Evolutionary conservation across 2,888 invertebrate species (phyloP).

Genomic region (Drosophila recens): DNA sequence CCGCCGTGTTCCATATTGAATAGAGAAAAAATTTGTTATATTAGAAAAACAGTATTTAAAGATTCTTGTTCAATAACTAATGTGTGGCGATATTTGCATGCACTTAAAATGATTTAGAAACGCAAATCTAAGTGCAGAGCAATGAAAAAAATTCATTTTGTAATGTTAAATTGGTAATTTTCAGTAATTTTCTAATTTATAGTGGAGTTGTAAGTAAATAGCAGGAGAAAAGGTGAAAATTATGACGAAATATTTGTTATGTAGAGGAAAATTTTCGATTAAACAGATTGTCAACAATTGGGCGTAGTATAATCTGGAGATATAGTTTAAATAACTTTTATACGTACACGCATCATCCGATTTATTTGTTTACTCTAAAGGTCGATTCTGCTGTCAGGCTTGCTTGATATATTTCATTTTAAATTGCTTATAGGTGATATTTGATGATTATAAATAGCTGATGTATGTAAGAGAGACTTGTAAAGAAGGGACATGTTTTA

Average conservation of each 20-base stretch:
- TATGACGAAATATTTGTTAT: constrained; percentile 62
- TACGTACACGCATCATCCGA: constrained; percentile 67
- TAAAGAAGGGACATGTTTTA: constrained; percentile 57
- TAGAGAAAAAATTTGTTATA: not conserved
- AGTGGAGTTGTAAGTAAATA: constrained; percentile 48
- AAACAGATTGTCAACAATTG: constrained; percentile 56
- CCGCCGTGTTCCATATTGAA: constrained; percentile 9
- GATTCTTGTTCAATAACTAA: not conserved
- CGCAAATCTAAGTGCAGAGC: constrained; percentile 40
- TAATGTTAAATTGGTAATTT: constrained; percentile 7
- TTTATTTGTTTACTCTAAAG: constrained; percentile 17
- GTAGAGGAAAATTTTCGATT: constrained; percentile 28
- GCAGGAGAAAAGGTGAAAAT: constrained; percentile 45
- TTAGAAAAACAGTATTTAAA: constrained; percentile 20
- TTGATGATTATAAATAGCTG: constrained; percentile 34
- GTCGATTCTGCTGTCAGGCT: constrained; percentile 34
- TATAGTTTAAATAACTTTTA: constrained; percentile 37
- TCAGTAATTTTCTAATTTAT: constrained; percentile 37
- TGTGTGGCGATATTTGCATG: constrained; percentile 34
- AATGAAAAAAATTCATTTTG: constrained; percentile 22
- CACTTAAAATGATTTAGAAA: constrained; percentile 27
- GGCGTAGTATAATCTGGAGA: constrained; percentile 30
- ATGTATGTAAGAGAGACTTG: constrained; percentile 44
- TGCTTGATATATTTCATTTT: constrained; percentile 43
- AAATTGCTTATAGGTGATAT: constrained; percentile 15